phyloP scores from a whole-genome alignment of 2,888 invertebrate species.

The Tipula unca region DNA sequence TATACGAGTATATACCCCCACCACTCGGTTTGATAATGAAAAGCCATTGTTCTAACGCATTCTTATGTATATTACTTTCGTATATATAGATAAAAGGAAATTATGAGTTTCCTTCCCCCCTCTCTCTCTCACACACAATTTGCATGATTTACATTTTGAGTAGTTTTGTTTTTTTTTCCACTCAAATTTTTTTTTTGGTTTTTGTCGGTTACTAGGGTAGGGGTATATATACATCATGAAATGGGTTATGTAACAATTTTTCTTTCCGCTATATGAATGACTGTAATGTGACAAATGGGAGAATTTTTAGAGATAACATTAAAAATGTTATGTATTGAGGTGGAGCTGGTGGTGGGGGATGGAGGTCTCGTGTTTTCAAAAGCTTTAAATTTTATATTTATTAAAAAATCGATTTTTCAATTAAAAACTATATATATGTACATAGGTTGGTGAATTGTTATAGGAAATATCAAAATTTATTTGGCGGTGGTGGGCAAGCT shows the following conservation, averaged over 20 bases:
- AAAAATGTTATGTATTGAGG: neutral
- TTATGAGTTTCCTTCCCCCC: neutral
- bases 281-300: neutral
- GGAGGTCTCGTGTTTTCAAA: neutral
- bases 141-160: neutral
- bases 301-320: neutral
- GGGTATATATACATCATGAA: neutral
- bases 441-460: no score
- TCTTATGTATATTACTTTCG: neutral
- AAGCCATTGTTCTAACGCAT: neutral
- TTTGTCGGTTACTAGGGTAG: neutral
- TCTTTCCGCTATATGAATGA: no score
- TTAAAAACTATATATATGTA: no score
- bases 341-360: neutral
- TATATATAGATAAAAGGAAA: neutral
- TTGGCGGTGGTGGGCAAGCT: no score
- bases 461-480: no score
- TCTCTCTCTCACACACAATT: no score
- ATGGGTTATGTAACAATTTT: neutral
- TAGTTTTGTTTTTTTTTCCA: neutral
- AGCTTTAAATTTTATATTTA: neutral
- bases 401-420: neutral
- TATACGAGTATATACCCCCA: no score
- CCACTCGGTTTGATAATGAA: no score
- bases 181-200: neutral